Base-by-base conservation (phyloP, 2,888 invertebrate genomes). In the Eilema depressum region DNA sequence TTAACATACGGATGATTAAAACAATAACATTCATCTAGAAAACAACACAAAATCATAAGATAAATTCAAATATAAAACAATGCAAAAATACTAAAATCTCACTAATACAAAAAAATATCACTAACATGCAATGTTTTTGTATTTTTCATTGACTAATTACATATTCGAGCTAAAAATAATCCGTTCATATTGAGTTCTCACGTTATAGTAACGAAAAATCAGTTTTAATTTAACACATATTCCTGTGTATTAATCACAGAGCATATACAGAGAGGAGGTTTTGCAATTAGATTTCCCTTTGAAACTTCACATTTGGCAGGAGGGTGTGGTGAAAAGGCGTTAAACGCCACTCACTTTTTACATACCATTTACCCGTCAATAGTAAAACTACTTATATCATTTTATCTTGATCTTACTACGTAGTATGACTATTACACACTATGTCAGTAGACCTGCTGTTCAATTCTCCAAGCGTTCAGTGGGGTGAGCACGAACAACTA, bases 51-150 rank as follows among this genome's bases (percentile, higher is more conserved):
- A 25, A 71, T 67, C 47, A 64, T 63, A 64, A 60, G 30, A 66
- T 37, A 66, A 64, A 20, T 70, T 66, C 70, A 70, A 41, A 63
- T 63, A 67, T 62, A 70, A 57, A 63, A 66, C 62, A 59, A 57
- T 59, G 72, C 60, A 71, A 74, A 71, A 76, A 73, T 62, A 70
- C 26, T 70, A 70, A 78, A 68, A 69, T 70, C 63, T 70, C 47
- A 72, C 70, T 67, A 71, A 60, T 63, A 41, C 37, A 70, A 77
- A 70, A n/a, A 69, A 74, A 72, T 64, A 74, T 71, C 65, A 64
- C 73, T 75, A 82, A 73, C 81, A 82, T 82, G 81, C 83, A 80
- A 76, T 83, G 67, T 78, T 82, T 85, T 83, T 78, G 75, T 78
- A 73, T 82, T 84, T 81, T 83, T 69, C 71, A 73, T 71, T 75